Evolutionary conservation across 2,888 invertebrate species (phyloP).

Genomic region (Apamea crenata): DNA sequence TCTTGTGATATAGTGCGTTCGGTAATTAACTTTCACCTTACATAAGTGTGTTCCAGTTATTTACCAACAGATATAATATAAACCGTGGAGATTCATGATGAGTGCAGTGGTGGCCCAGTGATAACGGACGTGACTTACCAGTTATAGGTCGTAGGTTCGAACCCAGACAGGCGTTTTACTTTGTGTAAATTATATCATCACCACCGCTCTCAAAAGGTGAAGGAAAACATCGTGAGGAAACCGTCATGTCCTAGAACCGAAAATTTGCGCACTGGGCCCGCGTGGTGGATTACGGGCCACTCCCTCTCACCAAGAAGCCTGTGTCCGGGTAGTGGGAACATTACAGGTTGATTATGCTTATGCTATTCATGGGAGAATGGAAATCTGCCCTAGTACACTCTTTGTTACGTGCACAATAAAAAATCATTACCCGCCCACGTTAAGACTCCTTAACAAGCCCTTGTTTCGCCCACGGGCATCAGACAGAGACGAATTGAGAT

Average conservation of each 20-base stretch:
- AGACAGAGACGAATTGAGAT: background rate
- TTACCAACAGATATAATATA: background rate
- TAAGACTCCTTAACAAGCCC: background rate
- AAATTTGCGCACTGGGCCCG: no score
- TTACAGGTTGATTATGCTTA: no score
- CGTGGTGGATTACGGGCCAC: no score
- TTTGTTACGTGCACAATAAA: background rate
- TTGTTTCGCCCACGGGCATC: background rate
- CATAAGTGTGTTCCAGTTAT: background rate
- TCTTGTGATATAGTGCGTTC: background rate
- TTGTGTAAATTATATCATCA: no score
- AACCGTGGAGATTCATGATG: background rate
- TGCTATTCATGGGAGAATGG: background rate
- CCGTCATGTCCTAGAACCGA: no score
- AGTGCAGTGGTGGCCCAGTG: background rate
- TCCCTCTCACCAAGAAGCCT: no score
- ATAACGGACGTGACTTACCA: no score
- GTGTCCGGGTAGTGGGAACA: no score
- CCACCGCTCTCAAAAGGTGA: no score
- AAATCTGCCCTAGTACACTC: background rate
- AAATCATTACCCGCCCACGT: background rate
- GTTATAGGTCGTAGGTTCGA: no score
- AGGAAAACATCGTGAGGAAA: no score
- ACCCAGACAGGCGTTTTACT: no score
- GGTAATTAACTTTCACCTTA: background rate